Evolutionary conservation across 2,888 invertebrate species (phyloP), one percentile per base, ranked within the genome.

Genomic region (Tetropium fuscum): DNA sequence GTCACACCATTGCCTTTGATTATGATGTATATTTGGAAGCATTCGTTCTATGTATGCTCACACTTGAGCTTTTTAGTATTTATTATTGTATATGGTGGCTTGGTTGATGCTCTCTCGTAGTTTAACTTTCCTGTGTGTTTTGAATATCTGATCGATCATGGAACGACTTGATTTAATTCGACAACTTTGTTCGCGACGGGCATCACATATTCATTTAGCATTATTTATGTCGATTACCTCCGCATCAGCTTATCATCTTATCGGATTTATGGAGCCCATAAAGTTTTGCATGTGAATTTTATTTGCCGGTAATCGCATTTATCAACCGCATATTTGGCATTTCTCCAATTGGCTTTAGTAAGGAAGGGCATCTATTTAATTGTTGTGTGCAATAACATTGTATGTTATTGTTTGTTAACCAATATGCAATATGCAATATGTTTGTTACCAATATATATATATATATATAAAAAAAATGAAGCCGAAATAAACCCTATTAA

Each of bases 11-110:
- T 70, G 66, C 68, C 60, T 64, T 68, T 71, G 71, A 73, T 74
- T 72, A 74, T 74, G 74, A 73, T 74, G 71, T 71, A 73, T 72
- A 72, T 72, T 73, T 54, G 54, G 60, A 41, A 47, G 36, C 51
- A 55, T 51, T 45, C 59, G 41, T 36, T 57, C 40, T 60, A 48
- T 63, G 27, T 36, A 47, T 27, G 58, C 55, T 56, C 53, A 49
- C 58, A 53, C 53, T 53, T 53, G 38, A 25, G 51, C 19, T 27
- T 51, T 51, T 27, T 40, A 25, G 40, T 19, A 11, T 55, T 55
- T 34, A 44, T 55, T 47, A 19, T 45, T 47, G 44, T 47, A 53
- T 22, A 34, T 44, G 60, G 53, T 53, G 60, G 57, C 57, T 60
- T 43, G 27, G 1, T n/a, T 19, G 7, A 8, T 22, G 19, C 47